A percentile compares a stretch with the other conserved stretches of the same genome.
Conservation (phyloP, 2,797 vertebrate genomes). For the Sylvia borin region DNA sequence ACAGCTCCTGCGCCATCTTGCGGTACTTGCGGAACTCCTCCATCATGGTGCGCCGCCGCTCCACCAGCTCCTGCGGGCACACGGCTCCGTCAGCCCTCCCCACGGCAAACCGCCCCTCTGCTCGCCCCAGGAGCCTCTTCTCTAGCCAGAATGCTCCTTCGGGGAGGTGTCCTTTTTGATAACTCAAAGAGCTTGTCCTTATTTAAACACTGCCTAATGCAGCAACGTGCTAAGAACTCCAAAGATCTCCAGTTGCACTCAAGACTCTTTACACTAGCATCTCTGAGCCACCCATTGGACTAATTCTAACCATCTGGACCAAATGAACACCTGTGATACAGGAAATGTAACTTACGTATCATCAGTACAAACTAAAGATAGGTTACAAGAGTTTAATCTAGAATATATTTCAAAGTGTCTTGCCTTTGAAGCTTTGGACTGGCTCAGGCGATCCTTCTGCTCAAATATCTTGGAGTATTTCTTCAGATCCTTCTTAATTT, state of each 20-base stretch:
- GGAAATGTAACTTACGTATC: not conserved
- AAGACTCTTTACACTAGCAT: not conserved
- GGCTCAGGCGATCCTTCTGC: slow-evolving; percentile 98
- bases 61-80: slow-evolving; percentile 72
- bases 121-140: not conserved
- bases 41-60: slow-evolving; percentile 94
- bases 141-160: not conserved
- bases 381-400: not conserved
- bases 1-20: slow-evolving; percentile 82
- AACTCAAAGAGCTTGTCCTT: not conserved
- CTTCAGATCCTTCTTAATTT: slow-evolving; percentile 98
- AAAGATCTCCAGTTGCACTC: not conserved
- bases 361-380: not conserved
- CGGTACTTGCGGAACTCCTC: slow-evolving; percentile 93
- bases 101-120: not conserved
- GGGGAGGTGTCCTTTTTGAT: not conserved
- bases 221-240: not conserved
- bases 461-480: slow-evolving; percentile 99
- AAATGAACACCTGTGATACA: not conserved
- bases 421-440: slow-evolving; percentile 98
- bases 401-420: not conserved
- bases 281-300: not conserved
- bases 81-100: not conserved
- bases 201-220: not conserved
- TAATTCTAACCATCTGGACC: not conserved